Conservation (phyloP, 2,113 vertebrate genomes). For the Pristiophorus japonicus region DNA sequence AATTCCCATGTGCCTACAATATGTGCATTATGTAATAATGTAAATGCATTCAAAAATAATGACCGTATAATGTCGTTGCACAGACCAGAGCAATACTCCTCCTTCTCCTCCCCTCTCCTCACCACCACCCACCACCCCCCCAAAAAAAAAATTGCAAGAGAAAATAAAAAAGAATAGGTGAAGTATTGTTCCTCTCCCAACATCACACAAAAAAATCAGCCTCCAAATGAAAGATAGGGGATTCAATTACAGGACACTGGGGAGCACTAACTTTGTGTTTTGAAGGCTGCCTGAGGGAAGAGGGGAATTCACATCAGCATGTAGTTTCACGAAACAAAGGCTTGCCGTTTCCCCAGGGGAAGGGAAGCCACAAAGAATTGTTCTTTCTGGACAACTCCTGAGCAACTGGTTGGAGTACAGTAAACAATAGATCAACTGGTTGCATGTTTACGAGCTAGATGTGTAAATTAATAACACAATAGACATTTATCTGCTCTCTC, state of each 20-base stretch:
- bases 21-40: neutral
- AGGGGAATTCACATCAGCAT: neutral
- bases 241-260: neutral
- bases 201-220: neutral
- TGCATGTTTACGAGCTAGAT: neutral
- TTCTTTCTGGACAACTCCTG: neutral
- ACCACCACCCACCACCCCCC: too few species aligned
- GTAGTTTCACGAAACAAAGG: neutral
- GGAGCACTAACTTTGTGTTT: neutral
- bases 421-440: neutral
- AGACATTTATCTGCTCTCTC: neutral
- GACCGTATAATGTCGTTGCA: neutral
- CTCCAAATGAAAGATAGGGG: neutral
- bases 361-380: neutral
- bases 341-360: neutral
- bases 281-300: neutral
- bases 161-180: neutral
- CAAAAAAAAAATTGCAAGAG: neutral
- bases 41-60: neutral
- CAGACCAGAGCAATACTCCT: too few species aligned
- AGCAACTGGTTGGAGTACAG: neutral
- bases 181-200: neutral
- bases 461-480: neutral
- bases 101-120: too few species aligned
- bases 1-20: neutral